A percentile compares a stretch with the other conserved stretches of the same genome.
Evolutionary conservation across 2,113 vertebrate species (phyloP).

Genomic region (Pluvianellus socialis): DNA sequence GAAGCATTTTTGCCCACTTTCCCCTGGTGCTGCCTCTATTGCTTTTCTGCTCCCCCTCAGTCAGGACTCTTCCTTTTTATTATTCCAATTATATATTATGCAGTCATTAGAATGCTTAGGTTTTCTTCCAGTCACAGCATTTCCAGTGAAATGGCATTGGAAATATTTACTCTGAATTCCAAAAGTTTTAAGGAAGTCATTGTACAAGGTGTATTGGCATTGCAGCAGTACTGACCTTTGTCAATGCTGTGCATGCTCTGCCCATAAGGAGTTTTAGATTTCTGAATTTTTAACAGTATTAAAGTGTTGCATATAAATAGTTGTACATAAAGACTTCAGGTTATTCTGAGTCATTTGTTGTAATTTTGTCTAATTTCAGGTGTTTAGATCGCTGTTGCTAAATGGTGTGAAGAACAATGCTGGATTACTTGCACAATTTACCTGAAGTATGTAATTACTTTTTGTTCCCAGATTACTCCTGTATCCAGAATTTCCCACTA

Average conservation of each 20-base stretch:
- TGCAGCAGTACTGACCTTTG: neutral
- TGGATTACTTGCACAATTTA: neutral
- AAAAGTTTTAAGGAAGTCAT: neutral
- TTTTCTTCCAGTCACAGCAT: neutral
- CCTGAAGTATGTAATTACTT: neutral
- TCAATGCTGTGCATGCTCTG: neutral
- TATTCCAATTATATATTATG: neutral
- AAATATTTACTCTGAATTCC: neutral
- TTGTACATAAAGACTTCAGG: neutral
- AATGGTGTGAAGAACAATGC: neutral
- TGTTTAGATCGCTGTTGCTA: neutral
- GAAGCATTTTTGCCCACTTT: neutral
- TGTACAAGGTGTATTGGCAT: neutral
- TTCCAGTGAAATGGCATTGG: neutral
- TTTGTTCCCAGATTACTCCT: neutral
- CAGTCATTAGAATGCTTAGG: rapidly evolving
- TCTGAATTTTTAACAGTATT: neutral
- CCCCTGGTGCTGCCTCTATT: neutral
- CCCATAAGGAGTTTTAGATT: neutral
- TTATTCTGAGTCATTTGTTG: neutral
- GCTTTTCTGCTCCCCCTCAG: neutral
- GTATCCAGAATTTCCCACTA: neutral
- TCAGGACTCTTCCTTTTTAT: neutral
- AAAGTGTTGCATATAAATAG: neutral
- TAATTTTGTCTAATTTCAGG: neutral